Evolutionary conservation across 2,113 vertebrate species (phyloP).

Genomic region (Eulemur rufifrons): DNA sequence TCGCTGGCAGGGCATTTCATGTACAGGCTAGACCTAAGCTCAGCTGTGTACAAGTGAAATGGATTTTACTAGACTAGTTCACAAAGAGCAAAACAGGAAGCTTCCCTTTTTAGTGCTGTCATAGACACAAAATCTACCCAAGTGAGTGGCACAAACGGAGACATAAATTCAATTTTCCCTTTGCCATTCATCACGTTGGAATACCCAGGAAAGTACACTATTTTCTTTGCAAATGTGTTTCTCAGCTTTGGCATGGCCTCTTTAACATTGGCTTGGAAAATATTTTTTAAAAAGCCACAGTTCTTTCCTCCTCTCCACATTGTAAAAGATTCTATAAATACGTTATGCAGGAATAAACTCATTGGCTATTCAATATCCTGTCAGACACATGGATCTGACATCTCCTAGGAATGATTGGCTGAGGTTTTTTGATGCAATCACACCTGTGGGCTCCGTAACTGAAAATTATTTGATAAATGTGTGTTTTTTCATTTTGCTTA

Average conservation of each 20-base stretch:
- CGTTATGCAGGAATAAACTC: constrained; percentile 49
- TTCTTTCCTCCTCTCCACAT: not conserved
- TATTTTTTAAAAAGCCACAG: not conserved
- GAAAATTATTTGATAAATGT: constrained; percentile 86
- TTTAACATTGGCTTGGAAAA: constrained; percentile 53
- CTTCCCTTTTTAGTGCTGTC: not conserved
- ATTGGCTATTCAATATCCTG: constrained; percentile 74
- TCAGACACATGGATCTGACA: constrained; percentile 61
- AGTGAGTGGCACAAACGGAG: not conserved
- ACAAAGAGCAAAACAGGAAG: not conserved
- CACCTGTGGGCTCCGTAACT: constrained; percentile 78
- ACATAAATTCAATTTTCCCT: constrained; percentile 30
- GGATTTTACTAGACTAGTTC: not conserved
- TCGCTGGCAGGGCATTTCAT: not conserved
- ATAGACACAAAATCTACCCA: not conserved
- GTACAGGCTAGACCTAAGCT: not conserved
- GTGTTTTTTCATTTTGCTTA: constrained; percentile 86
- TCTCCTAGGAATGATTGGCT: constrained; percentile 76
- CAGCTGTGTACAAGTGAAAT: not conserved
- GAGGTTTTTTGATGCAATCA: constrained; percentile 82
- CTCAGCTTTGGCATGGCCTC: constrained; percentile 20
- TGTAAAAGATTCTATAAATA: constrained; percentile 71
- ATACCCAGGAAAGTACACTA: not conserved
- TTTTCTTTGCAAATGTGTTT: not conserved
- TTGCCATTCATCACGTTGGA: not conserved